Evolutionary conservation across 1,140 invertebrate genomes (phyloP), one percentile per base, ranked within the genome.

Genomic region (Aricia agestis): DNA sequence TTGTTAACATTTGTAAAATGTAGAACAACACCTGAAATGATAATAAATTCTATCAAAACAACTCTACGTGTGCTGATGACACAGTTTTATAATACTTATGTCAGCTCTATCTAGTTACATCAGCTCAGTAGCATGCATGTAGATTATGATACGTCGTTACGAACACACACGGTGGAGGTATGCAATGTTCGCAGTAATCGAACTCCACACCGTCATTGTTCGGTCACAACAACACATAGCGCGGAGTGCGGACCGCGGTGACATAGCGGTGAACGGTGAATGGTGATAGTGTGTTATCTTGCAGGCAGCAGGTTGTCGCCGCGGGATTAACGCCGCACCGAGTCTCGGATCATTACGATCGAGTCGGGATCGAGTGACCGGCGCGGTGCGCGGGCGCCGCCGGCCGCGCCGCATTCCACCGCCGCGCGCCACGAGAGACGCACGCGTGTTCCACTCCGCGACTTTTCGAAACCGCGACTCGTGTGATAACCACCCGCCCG

Each of bases 281-380:
- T n/a, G n/a, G n/a, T 52, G 45, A 52, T 52, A 52, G 45, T 52
- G 45, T 52, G 45, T 52, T 11, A 15, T 36, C 36, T 78, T 76
- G 68, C 79, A 85, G 25, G 25, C 25, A 25, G 25, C 25, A 25
- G 82, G 78, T 82, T 67, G 66, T 72, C 69, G 69, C 17, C 61
- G 67, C 73, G 75, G 76, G 74, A 76, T 81, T 74, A 81, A 66
- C 61, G 73, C 74, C 42, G 73, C 70, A 58, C 75, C 74, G 70
- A 72, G 74, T 71, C 72, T 78, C 68, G 75, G 76, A 80, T 78
- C 77, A 78, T 80, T 80, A 78, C 76, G 83, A 81, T 82, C 82
- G 79, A 82, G 81, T 78, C 70, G 76, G 80, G 78, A 78, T 78
- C 79, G 69, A 83, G 84, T 77, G 80, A 74, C 78, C 77, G 78